Evolutionary conservation across 1,140 invertebrate genomes (phyloP).

Genomic region (Ceratosolen solmsi): DNA sequence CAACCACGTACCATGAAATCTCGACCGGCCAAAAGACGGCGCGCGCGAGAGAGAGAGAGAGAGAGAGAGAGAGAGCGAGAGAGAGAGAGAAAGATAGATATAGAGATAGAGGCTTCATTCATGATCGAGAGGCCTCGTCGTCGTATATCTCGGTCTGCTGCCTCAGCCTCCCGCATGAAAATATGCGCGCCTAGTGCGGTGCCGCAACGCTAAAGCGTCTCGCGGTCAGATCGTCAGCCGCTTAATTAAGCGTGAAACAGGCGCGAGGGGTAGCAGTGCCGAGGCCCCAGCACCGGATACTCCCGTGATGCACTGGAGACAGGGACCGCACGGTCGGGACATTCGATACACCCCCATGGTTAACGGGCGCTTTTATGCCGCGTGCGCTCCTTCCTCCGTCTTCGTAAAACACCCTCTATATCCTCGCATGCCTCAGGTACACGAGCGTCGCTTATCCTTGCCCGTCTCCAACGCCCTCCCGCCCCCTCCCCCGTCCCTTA

Average conservation of each 20-base stretch:
- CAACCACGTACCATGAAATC: too few relatives aligned
- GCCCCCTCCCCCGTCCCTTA: neutral
- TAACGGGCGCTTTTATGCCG: slow-evolving; percentile 54
- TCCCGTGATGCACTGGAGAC: neutral
- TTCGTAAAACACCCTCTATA: slow-evolving; percentile 61
- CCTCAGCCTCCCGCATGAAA: neutral
- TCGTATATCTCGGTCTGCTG: neutral
- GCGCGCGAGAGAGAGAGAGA: too few relatives aligned
- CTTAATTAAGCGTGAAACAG: slow-evolving; percentile 75
- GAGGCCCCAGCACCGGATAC: slow-evolving; percentile 58
- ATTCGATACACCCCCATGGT: slow-evolving; percentile 72
- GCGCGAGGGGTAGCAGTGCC: slow-evolving; percentile 52
- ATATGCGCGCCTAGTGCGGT: slow-evolving; percentile 53
- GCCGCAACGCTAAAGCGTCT: slow-evolving; percentile 63
- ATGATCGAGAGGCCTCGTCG: neutral
- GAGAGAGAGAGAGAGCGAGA: neutral
- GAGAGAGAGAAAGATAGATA: neutral
- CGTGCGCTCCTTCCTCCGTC: slow-evolving; percentile 41
- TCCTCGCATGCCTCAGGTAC: slow-evolving; percentile 8
- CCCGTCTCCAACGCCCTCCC: neutral
- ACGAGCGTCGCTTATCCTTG: neutral
- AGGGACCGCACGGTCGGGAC: slow-evolving; percentile 62
- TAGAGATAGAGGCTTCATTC: neutral
- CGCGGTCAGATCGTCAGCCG: slow-evolving; percentile 72
- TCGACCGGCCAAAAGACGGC: too few relatives aligned